These are phyloP conservation scores for Florisuga fusca DNA, from an alignment of 2,797 vertebrate species.

Conservation along the genomic window DNA sequence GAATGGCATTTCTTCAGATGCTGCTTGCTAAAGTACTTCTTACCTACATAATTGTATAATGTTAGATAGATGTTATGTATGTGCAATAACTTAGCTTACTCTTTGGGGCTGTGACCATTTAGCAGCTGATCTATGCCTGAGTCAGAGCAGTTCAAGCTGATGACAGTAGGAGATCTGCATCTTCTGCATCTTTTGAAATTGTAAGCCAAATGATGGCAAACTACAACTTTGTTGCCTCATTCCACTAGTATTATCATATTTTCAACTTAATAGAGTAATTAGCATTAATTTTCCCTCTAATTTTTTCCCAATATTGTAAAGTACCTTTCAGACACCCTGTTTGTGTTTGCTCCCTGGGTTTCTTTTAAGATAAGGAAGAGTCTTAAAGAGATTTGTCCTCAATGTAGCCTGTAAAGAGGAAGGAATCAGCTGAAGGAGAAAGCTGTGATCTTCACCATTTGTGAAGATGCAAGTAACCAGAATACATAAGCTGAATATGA, in stretches of 20 bases:
- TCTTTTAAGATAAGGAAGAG: neutral
- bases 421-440: slow-evolving; percentile 9
- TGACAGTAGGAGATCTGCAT: neutral
- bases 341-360: neutral
- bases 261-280: neutral
- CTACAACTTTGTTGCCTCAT: neutral
- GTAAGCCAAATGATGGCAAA: neutral
- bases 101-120: neutral
- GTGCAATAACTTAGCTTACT: neutral
- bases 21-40: neutral
- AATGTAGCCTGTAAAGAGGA: neutral
- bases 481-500: neutral
- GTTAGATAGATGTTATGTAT: neutral
- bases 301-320: neutral
- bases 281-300: neutral
- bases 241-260: neutral
- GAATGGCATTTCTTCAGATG: neutral
- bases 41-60: neutral
- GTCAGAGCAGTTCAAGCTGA: neutral
- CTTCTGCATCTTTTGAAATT: neutral
- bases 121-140: neutral
- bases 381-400: neutral
- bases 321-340: neutral
- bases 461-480: neutral
- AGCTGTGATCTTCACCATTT: slow-evolving; percentile 18